phyloP scores from a whole-genome alignment of 2,888 invertebrate species.

The Nemoura dubitans region DNA sequence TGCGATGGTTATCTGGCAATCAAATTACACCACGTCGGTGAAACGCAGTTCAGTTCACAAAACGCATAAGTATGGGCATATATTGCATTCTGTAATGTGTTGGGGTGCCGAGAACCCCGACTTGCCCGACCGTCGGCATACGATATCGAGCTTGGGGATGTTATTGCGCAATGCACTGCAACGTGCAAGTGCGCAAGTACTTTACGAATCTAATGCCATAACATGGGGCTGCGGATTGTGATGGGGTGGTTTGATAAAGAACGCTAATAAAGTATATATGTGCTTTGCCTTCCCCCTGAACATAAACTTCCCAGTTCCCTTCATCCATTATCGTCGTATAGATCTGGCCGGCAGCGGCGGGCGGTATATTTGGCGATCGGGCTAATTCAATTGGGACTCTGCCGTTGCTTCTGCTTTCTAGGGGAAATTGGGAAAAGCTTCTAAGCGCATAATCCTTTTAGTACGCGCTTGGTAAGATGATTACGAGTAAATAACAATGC shows the following conservation, averaged over 20 bases:
- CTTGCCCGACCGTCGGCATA: background rate
- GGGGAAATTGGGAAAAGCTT: slow-evolving; percentile 7
- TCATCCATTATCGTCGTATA: background rate
- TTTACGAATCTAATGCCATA: slow-evolving; percentile 7
- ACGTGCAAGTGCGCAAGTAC: slow-evolving; percentile 7
- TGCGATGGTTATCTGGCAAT: background rate
- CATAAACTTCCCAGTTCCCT: slow-evolving; percentile 12
- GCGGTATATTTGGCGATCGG: background rate
- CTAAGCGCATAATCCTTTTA: slow-evolving; percentile 5
- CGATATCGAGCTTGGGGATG: background rate
- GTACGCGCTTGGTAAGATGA: background rate
- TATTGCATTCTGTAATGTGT: background rate
- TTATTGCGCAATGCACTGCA: background rate
- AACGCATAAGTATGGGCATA: background rate
- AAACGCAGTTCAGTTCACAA: background rate
- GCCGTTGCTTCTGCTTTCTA: background rate
- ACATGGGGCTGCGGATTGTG: background rate
- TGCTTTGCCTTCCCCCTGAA: background rate
- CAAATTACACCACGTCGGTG: background rate
- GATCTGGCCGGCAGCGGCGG: background rate
- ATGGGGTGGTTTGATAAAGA: background rate
- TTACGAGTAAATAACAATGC: slow-evolving; percentile 7
- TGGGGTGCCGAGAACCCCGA: background rate
- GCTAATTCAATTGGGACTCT: background rate
- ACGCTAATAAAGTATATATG: slow-evolving; percentile 12